Base-by-base conservation (phyloP, 2,797 vertebrate genomes). In the Acanthurus tractus region DNA sequence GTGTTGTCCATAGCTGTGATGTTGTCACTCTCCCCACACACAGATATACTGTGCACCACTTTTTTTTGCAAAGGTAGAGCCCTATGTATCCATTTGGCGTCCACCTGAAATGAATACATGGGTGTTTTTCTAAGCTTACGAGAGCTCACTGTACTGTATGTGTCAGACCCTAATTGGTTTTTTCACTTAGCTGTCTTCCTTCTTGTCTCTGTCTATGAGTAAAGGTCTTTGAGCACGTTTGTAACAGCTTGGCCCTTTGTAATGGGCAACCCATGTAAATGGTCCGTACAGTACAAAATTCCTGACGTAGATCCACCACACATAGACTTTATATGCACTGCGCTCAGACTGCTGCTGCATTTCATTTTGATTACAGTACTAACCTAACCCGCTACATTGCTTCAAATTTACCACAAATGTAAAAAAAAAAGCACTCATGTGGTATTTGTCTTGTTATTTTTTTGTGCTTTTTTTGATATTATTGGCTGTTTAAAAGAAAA, bases 261-360 rank as follows among this genome's bases (percentile, higher is more conserved):
- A 85, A 92, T 89, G 95, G 94, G 93, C 95, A 95, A 94, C 95
- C 95, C 94, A 77, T 96, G 95, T 96, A 93, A 94, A 95, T 96
- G 95, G 95, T 95, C 95, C 94, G 53, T 79, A 89, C 84, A 90
- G 81, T 84, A 81, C 84, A 90, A 92, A 92, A 93, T 83, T 92
- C 74, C 25, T 57, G 53, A 79, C 12, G n/a, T 58, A 89, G 78
- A 88, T 78, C 8, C 74, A 82, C 59, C n/a, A 90, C 84, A 92
- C 82, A 78, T 72, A 86, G 78, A 75, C 45, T 49, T 48, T 55
- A 67, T 38, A 77, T 44, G 80, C 77, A 48, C 84, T 82, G 87
- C 88, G 89, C 54, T 79, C 59, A 74, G 50, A 85, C 80, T 86
- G 84, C 85, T 88, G 78, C 84, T 83, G 88, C 91, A 92, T 87